Conservation (phyloP, 2,888 invertebrate species). For the Cepaea hortensis region DNA sequence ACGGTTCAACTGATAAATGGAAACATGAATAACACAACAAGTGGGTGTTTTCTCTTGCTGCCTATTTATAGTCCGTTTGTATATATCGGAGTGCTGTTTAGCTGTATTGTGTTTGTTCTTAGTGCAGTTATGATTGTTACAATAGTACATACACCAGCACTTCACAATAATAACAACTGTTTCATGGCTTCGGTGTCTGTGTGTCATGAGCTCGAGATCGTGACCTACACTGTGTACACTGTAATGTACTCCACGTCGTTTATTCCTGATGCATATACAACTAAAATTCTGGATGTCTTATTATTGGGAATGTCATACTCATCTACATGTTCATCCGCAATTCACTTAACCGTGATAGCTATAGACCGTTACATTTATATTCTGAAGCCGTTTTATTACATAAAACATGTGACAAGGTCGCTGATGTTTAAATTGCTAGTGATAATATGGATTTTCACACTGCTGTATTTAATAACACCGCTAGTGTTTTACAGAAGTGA, state of each 20-base stretch:
- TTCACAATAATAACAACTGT: neutral
- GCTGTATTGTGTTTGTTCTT: neutral
- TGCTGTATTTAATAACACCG: neutral
- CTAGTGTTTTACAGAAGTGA: neutral
- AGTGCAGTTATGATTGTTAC: neutral
- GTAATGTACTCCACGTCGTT: neutral
- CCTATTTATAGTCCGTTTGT: neutral
- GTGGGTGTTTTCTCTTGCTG: neutral
- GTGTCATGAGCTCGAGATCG: neutral
- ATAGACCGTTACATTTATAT: constrained; percentile 10
- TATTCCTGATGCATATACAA: neutral
- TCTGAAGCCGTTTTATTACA: constrained; percentile 2
- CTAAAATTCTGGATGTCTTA: neutral
- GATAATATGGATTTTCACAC: neutral
- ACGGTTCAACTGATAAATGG: too few species aligned
- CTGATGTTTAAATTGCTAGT: neutral
- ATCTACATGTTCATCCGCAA: neutral
- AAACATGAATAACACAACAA: neutral
- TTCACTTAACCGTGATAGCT: neutral
- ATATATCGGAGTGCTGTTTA: neutral
- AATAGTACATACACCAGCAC: neutral
- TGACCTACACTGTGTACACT: neutral
- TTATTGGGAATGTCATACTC: neutral
- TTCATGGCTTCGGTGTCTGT: neutral
- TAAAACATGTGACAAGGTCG: neutral